A percentile compares a stretch with the other conserved stretches of the same genome.
phyloP scores from a whole-genome alignment of 2,888 invertebrate species.

The Clivina fossor region DNA sequence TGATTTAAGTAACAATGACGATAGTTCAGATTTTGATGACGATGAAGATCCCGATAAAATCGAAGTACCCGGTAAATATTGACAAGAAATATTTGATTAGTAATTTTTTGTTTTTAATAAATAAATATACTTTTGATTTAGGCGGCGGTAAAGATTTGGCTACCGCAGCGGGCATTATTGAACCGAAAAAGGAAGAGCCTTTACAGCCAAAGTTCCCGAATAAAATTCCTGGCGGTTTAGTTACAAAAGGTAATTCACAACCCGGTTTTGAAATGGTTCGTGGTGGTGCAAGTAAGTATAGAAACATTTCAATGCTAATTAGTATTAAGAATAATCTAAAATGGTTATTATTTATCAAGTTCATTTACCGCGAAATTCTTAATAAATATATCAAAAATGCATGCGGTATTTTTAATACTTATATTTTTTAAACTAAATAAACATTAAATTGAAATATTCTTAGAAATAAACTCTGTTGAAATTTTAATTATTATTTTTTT shows the following conservation, averaged over 20 bases:
- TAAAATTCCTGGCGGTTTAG: slow-evolving; percentile 55
- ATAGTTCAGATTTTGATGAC: slow-evolving; percentile 76
- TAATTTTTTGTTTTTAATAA: slow-evolving; percentile 5
- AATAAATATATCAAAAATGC: too few species aligned
- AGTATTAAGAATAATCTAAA: neutral
- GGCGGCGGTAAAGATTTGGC: slow-evolving; percentile 86
- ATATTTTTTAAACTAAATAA: too few species aligned
- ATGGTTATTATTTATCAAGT: neutral
- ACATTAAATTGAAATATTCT: too few species aligned
- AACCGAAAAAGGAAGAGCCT: slow-evolving; percentile 46
- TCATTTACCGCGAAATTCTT: too few species aligned
- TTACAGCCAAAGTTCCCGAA: slow-evolving; percentile 40
- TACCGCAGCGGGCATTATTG: slow-evolving; percentile 70
- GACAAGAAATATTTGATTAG: slow-evolving; percentile 14
- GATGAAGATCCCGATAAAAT: slow-evolving; percentile 90
- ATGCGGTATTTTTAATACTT: too few species aligned
- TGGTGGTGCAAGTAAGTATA: slow-evolving; percentile 51
- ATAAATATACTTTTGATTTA: slow-evolving; percentile 48
- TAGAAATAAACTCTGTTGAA: too few species aligned
- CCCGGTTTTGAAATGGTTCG: slow-evolving; percentile 62
- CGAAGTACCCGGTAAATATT: slow-evolving; percentile 77
- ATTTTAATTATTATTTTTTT: too few species aligned
- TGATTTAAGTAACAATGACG: slow-evolving; percentile 56
- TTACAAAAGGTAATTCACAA: slow-evolving; percentile 53
- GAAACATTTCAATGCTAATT: neutral